Percentiles rank a stretch among this genome's conserved stretches.
Evolutionary conservation across 2,113 vertebrate species (phyloP).

Genomic region (Chitala chitala): DNA sequence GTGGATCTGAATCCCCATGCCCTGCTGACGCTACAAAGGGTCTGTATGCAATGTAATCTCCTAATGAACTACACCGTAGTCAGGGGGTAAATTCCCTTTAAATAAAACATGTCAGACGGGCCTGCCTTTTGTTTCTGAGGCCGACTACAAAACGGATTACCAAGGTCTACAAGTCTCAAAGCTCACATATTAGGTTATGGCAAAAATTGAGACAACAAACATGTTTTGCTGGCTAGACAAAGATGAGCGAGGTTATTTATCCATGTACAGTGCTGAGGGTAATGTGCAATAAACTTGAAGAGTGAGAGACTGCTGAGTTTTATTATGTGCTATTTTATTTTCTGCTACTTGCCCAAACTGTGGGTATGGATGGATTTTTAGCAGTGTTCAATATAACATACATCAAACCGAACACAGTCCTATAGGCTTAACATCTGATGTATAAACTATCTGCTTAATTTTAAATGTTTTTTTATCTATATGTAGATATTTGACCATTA

Average conservation of each 20-base stretch:
- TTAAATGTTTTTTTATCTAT: too few relatives aligned
- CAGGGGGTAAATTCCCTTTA: conserved; percentile 81
- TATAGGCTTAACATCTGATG: too few relatives aligned
- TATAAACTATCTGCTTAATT: too few relatives aligned
- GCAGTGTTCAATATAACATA: not conserved
- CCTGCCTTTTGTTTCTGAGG: conserved; percentile 89
- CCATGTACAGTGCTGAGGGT: not conserved
- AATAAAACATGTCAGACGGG: conserved; percentile 87
- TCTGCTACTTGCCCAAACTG: not conserved
- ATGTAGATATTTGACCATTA: too few relatives aligned
- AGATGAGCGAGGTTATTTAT: not conserved
- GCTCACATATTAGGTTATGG: conserved; percentile 3
- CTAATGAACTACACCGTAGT: conserved; percentile 95
- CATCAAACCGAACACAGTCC: not conserved
- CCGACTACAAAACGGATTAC: conserved; percentile 97
- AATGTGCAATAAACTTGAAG: conserved; percentile 2
- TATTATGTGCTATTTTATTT: too few relatives aligned
- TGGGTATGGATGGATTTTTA: not conserved
- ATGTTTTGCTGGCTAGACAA: not conserved
- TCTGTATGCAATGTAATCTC: conserved; percentile 87
- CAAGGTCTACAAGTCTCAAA: conserved; percentile 56
- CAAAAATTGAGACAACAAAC: conserved; percentile 1
- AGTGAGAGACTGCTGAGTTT: too few relatives aligned
- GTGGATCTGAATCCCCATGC: conserved; percentile 85
- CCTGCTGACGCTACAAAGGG: conserved; percentile 77